Conservation (phyloP, 30 jellyfish, hydroid and myxozoan species). For the Nemopilema nomurai region DNA sequence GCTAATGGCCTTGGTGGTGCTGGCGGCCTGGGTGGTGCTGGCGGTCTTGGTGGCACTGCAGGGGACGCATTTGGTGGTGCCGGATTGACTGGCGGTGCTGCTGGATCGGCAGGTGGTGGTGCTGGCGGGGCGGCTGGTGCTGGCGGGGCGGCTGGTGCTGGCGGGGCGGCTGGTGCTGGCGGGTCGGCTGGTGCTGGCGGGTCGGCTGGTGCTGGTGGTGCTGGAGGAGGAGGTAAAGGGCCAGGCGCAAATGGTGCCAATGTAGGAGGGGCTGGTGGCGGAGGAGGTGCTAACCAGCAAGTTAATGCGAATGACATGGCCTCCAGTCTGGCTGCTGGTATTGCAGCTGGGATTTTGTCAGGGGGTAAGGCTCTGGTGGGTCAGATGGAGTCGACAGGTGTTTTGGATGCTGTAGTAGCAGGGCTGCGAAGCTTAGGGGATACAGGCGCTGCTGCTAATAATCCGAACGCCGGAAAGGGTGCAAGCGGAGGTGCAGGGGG, state of each 20-base stretch:
- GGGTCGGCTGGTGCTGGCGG: conserved; percentile 25
- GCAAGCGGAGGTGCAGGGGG: conserved; percentile 52
- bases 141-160: conserved; percentile 43
- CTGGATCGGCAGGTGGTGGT: conserved; percentile 20
- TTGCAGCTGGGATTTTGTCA: conserved; percentile 90
- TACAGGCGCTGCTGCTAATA: conserved; percentile 40
- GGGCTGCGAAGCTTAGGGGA: conserved; percentile 61
- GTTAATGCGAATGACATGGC: conserved; percentile 78
- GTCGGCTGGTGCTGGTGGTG: conserved; percentile 4
- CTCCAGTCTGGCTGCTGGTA: conserved; percentile 94
- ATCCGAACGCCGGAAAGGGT: conserved; percentile 41
- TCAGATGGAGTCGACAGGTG: conserved; percentile 76
- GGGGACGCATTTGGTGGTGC: conserved; percentile 6
- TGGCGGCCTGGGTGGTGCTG: conserved; percentile 39
- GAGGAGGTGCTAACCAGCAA: conserved; percentile 36
- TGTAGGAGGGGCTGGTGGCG: conserved; percentile 41
- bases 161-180: conserved; percentile 10
- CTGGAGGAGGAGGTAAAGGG: conserved; percentile 15
- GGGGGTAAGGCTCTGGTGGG: conserved; percentile 86
- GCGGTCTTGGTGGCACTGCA: conserved; percentile 34
- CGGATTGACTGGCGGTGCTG: conserved; percentile 15
- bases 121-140: conserved; percentile 34
- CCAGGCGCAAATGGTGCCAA: conserved; percentile 29
- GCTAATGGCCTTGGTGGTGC: conserved; percentile 42
- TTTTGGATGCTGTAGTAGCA: conserved; percentile 78